These are phyloP conservation scores for Phalanger gymnotis DNA, from an alignment of 2,797 vertebrate genomes.

Conservation along the genomic window DNA sequence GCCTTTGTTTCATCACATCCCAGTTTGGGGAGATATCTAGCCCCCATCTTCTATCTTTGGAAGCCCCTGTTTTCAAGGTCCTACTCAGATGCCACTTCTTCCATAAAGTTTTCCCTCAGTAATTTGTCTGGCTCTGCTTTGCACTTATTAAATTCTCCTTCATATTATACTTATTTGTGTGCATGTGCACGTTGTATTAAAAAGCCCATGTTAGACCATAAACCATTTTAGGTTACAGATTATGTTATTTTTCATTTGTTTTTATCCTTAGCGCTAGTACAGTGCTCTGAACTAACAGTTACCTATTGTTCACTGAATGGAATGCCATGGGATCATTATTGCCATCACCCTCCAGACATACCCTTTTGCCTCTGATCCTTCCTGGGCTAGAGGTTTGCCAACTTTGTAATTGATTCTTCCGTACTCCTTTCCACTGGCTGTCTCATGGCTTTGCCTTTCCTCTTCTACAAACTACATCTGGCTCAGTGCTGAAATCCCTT, in stretches of 20 bases:
- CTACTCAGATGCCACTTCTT: not conserved
- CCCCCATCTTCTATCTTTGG: not conserved
- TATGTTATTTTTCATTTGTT: slow-evolving; percentile 2
- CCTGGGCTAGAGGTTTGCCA: not conserved
- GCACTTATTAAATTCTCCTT: slow-evolving; percentile 13
- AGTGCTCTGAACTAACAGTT: not conserved
- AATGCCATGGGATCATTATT: not conserved
- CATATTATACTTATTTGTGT: slow-evolving; percentile 1
- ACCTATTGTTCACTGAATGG: not conserved
- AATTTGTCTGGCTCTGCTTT: not conserved
- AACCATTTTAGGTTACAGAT: slow-evolving; percentile 10
- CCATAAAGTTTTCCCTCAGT: not conserved
- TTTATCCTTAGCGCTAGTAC: not conserved
- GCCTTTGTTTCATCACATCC: not conserved
- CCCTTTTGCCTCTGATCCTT: not conserved
- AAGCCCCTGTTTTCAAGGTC: not conserved
- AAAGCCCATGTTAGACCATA: not conserved
- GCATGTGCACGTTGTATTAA: not conserved
- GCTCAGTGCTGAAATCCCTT: not conserved
- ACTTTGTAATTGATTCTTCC: not conserved
- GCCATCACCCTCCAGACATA: not conserved
- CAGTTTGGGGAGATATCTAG: not conserved
- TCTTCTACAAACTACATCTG: not conserved
- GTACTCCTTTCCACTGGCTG: not conserved
- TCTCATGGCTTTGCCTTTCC: not conserved